Base-by-base conservation (phyloP, 2,888 invertebrate genomes). In the Unio delphinus region DNA sequence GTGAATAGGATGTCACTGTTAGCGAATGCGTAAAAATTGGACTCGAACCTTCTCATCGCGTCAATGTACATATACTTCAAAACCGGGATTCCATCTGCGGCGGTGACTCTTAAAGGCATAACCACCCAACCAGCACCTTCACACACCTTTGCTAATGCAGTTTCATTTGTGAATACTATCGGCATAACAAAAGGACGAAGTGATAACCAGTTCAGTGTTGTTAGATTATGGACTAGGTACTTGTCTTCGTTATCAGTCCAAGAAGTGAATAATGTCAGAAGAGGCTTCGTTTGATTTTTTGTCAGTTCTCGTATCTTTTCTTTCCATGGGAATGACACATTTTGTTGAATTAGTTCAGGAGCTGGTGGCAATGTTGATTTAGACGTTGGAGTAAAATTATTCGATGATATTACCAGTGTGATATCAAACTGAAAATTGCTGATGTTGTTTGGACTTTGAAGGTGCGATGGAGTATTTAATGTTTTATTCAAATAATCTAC, bases 1-100 rank as follows among this genome's bases (percentile, higher is more conserved):
- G 82, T 84, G 66, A 82, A 86, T 18, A 87, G 69, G 23, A 86
- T 83, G 73, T 87, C 87, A 15, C 84, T 83, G 67, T 87, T 87
- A 20, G 80, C 75, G 63, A 78, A 86, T 17, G 80, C 85, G 68
- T 85, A 86, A 70, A 83, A 83, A 17, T 73, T 70, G 15, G 83
- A 78, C 45, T 80, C 80, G 66, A 78, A 81, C 3, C 70, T 72
- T 8, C 69, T 64, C 74, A 80, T 80, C 15, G 76, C 82, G 56
- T 85, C 80, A 28, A 73, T 65, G 63, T 80, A 87, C 87, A 87
- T 86, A 61, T 82, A 74, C 65, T 84, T 83, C 34, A 87, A 61
- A n/a, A 87, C 75, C 1, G 87, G 87, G 61, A 81, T 74, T 3
- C 81, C 81, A 55, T 73, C 76, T 1, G 81, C 79, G 8, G 80